These are phyloP conservation scores for Venustaconcha ellipsiformis DNA, from an alignment of 1,140 invertebrate genomes.

Conservation along the genomic window DNA sequence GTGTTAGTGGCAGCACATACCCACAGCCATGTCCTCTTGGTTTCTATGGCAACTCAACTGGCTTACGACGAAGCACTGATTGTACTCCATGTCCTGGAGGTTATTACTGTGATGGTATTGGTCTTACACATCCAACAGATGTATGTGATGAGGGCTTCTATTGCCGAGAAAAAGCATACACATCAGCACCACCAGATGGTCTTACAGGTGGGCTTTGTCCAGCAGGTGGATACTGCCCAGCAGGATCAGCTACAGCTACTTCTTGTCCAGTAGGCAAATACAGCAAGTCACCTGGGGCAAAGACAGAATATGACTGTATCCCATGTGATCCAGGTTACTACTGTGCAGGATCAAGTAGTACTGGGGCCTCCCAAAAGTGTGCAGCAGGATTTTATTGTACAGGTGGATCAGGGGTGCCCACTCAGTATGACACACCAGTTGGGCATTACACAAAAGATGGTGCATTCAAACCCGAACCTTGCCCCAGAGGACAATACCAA, in stretches of 20 bases:
- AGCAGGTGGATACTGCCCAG: slow-evolving; percentile 63
- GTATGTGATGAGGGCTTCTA: slow-evolving; percentile 66
- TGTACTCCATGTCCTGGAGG: slow-evolving; percentile 66
- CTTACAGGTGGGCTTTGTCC: slow-evolving; percentile 64
- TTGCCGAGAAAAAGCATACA: slow-evolving; percentile 64
- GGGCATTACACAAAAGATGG: slow-evolving; percentile 60
- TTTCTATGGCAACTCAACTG: slow-evolving; percentile 65
- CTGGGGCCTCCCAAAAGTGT: slow-evolving; percentile 56
- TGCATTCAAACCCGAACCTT: slow-evolving; percentile 61
- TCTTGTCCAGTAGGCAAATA: slow-evolving; percentile 62
- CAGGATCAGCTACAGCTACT: slow-evolving; percentile 53
- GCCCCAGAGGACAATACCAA: slow-evolving; percentile 58
- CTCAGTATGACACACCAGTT: slow-evolving; percentile 53
- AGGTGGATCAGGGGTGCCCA: slow-evolving; percentile 59
- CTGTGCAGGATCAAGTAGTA: slow-evolving; percentile 64
- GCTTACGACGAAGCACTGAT: slow-evolving; percentile 56
- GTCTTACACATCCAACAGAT: slow-evolving; percentile 57
- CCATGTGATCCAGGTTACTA: slow-evolving; percentile 64
- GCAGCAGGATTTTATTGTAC: slow-evolving; percentile 64
- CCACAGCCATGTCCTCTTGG: slow-evolving; percentile 63
- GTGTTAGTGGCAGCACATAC: slow-evolving; percentile 62
- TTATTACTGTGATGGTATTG: slow-evolving; percentile 66
- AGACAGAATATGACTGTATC: slow-evolving; percentile 62
- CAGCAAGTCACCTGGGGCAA: slow-evolving; percentile 62
- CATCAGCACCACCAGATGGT: slow-evolving; percentile 65